These are phyloP conservation scores for Plodia interpunctella DNA, from an alignment of 1,140 invertebrate species.

Conservation along the genomic window DNA sequence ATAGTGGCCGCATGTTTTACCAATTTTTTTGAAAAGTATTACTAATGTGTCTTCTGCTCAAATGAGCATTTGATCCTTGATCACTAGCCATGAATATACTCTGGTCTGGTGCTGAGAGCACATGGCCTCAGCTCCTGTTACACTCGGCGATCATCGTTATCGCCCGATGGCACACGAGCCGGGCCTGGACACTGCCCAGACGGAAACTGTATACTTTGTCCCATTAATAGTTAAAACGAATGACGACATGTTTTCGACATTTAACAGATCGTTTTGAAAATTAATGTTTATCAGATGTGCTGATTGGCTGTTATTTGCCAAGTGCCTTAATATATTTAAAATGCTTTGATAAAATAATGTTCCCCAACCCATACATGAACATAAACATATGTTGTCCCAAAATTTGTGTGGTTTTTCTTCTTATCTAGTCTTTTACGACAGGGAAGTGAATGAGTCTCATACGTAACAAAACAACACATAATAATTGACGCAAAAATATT, in stretches of 20 bases:
- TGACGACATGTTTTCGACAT: neutral
- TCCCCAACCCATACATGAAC: too few relatives aligned
- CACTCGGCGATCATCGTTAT: conserved; percentile 10
- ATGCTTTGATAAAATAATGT: too few relatives aligned
- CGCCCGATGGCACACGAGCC: conserved; percentile 10
- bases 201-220: neutral
- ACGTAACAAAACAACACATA: neutral
- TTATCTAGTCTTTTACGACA: too few relatives aligned
- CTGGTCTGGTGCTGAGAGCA: conserved; percentile 6
- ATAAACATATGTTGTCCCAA: too few relatives aligned
- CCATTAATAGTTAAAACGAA: neutral
- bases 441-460: neutral
- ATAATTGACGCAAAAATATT: neutral
- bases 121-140: conserved; percentile 24
- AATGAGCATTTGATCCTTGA: too few relatives aligned
- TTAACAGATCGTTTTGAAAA: neutral
- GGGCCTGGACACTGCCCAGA: neutral
- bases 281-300: neutral
- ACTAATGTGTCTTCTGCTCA: too few relatives aligned
- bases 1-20: too few relatives aligned
- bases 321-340: too few relatives aligned
- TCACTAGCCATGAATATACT: neutral
- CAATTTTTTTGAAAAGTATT: too few relatives aligned
- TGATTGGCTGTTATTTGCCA: too few relatives aligned
- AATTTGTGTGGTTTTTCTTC: too few relatives aligned